Conservation (phyloP, 1,140 invertebrate genomes). For the Samia ricini region DNA sequence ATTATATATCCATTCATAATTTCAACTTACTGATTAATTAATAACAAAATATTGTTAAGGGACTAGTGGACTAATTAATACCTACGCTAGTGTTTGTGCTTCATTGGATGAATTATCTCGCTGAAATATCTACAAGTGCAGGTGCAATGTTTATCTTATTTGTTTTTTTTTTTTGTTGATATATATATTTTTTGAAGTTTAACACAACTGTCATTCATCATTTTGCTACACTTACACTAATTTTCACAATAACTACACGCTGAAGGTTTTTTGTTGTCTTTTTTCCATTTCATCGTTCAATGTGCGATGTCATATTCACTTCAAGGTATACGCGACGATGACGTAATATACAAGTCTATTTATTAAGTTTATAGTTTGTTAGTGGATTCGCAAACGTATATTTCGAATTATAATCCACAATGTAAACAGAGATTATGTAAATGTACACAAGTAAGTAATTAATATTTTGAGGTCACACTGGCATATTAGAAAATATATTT, state of each 20-base stretch:
- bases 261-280: neutral
- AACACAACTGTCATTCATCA: neutral
- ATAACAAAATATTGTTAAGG: slow-evolving; percentile 32
- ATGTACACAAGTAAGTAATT: neutral
- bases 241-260: neutral
- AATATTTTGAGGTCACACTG: neutral
- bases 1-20: slow-evolving; percentile 8
- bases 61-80: slow-evolving; percentile 43
- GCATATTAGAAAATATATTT: slow-evolving; percentile 18
- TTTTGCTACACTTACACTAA: neutral
- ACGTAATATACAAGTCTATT: slow-evolving; percentile 1
- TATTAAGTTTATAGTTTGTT: neutral
- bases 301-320: neutral
- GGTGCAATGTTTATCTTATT: slow-evolving; percentile 45
- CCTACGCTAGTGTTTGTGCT: slow-evolving; percentile 50
- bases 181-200: neutral
- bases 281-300: neutral
- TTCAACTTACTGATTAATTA: slow-evolving; percentile 32
- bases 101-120: slow-evolving; percentile 42
- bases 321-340: neutral
- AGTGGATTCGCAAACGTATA: neutral
- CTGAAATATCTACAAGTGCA: slow-evolving; percentile 53
- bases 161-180: neutral
- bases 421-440: neutral
- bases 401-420: neutral